Evolutionary conservation across 2,797 vertebrate species (phyloP).

Genomic region (Sebastes trivittatus): DNA sequence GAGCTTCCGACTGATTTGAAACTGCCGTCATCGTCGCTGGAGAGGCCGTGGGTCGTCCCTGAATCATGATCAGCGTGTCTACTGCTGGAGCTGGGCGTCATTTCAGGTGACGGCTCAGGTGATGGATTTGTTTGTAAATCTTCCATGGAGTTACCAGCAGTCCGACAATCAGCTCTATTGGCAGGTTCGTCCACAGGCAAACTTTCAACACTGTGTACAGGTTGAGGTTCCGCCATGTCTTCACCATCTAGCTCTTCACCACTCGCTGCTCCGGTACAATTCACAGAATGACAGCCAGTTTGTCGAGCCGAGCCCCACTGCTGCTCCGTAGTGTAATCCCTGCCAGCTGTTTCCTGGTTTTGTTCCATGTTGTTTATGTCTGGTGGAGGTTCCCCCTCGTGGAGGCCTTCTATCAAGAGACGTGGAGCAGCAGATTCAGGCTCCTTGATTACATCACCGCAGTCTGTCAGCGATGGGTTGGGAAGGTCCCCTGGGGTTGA

Average conservation of each 20-base stretch:
- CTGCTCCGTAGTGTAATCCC: conserved; percentile 66
- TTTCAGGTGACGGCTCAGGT: not conserved
- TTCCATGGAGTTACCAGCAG: not conserved
- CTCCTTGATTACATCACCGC: conserved; percentile 59
- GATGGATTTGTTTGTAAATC: not conserved
- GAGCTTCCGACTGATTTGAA: conserved; percentile 69
- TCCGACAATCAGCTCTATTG: not conserved
- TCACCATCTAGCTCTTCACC: conserved; percentile 21
- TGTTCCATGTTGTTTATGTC: conserved; percentile 76
- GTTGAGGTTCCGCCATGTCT: conserved; percentile 19
- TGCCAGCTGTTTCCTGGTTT: conserved; percentile 82
- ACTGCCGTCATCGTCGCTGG: conserved; percentile 70
- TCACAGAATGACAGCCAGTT: conserved; percentile 54
- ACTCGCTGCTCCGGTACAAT: conserved; percentile 26
- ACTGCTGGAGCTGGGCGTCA: not conserved
- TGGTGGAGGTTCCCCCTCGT: conserved; percentile 69
- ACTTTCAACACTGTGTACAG: conserved; percentile 10
- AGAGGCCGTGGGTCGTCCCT: conserved; percentile 15
- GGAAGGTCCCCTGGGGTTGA: conserved; percentile 36
- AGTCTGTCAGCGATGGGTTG: conserved; percentile 36
- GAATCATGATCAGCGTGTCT: conserved; percentile 10
- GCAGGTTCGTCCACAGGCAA: conserved; percentile 21
- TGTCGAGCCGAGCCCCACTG: conserved; percentile 44
- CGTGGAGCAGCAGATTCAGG: conserved; percentile 52
- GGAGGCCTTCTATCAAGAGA: conserved; percentile 70